Base-by-base conservation (phyloP, 1,140 invertebrate species). In the Scaptomyza graminum region DNA sequence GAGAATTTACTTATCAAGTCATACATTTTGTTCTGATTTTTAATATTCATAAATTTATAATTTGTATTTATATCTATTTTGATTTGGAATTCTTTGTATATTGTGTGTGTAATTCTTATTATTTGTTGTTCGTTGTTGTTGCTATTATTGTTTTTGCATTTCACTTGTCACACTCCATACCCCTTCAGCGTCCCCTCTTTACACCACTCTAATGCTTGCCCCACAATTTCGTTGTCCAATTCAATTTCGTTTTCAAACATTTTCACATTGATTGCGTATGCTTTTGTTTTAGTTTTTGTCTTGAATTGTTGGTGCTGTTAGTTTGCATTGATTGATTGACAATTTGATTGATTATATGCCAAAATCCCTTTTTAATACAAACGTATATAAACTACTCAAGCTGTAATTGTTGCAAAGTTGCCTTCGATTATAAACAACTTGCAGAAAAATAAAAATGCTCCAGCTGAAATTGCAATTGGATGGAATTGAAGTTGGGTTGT, bases 281-380 rank as follows among this genome's bases (percentile, higher is more conserved):
- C 54, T 57, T 64, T 74, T 70, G 47, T 71, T 57, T 64, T 74
- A 64, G 47, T 71, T 65, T 50, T 60, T 70, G 54, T 70, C 22
- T 47, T n/a, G 13, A 18, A 54, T 57, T 60, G 54, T 39, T 69
- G 50, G 56, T 70, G 64, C 50, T 63, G 60, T 59, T 87, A 49
- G 57, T 63, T 71, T 88, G 64, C 75, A 55, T 60, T 76, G 83
- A 87, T 87, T 88, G 83, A 88, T 79, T 88, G 83, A 73, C 83
- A 88, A 72, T 72, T 83, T 88, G 83, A 88, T 88, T 88, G 76
- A 88, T 88, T 88, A 79, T 83, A 76, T 66, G 60, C 59, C 57
- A 68, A 78, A 83, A 71, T 83, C 62, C 65, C 61, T 72, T 79
- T 22, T 75, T 72, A 34, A 18, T 59, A 65, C n/a, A 57, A 34